Conservation (phyloP, 2,888 invertebrate genomes). For the Graphium colonna region DNA sequence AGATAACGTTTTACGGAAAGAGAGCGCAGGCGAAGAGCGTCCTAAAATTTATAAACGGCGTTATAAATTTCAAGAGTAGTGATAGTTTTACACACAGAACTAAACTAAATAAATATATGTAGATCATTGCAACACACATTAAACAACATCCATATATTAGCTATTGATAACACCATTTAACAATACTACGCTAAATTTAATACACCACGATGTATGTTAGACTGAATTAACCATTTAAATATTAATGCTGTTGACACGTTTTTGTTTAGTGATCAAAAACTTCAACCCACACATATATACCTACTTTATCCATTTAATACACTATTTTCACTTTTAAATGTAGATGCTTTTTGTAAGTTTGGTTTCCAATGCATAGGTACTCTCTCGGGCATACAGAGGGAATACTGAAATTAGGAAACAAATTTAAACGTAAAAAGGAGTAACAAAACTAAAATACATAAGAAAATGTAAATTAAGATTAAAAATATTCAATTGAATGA, state of each 20-base stretch:
- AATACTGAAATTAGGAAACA: constrained; percentile 71
- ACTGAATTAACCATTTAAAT: constrained; percentile 12
- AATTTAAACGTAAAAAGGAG: constrained; percentile 50
- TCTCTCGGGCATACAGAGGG: constrained; percentile 79
- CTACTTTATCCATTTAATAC: constrained; percentile 79
- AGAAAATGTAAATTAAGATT: constrained; percentile 29
- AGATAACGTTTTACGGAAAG: constrained; percentile 31
- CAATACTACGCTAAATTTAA: constrained; percentile 66
- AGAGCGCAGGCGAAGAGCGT: constrained; percentile 33
- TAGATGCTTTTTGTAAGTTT: constrained; percentile 78
- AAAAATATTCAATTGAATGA: constrained; percentile 4
- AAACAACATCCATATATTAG: constrained; percentile 74
- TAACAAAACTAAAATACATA: constrained; percentile 36
- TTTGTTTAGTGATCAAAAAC: constrained; percentile 43
- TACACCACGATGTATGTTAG: constrained; percentile 47
- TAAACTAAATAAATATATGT: constrained; percentile 59
- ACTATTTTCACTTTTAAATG: constrained; percentile 80
- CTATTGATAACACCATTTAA: constrained; percentile 73
- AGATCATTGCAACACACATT: constrained; percentile 70
- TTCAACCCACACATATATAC: constrained; percentile 48
- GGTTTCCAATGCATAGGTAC: constrained; percentile 79
- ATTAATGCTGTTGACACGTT: constrained; percentile 28
- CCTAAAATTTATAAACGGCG: constrained; percentile 48
- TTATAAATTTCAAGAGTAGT: constrained; percentile 53
- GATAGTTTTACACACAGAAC: constrained; percentile 62